phyloP scores from a whole-genome alignment of 2,888 invertebrate genomes.

The Lepetodrilus schrolli region DNA sequence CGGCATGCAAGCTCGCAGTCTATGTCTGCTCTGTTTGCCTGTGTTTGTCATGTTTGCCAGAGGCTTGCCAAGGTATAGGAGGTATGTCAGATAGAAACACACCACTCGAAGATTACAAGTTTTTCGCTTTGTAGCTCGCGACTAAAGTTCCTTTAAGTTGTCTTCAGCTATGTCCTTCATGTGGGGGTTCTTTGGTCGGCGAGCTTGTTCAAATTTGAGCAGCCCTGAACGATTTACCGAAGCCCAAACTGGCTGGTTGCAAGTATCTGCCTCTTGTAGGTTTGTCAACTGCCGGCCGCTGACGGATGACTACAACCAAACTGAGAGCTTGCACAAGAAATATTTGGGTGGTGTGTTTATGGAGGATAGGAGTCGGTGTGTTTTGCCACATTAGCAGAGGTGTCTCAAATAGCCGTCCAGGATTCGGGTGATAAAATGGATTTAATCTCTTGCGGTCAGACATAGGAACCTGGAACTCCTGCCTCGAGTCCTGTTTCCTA shows the following conservation, averaged over 20 bases:
- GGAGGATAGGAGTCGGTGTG: background rate
- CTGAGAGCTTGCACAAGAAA: slow-evolving; percentile 24
- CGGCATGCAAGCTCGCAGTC: background rate
- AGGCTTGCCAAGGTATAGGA: slow-evolving; percentile 24
- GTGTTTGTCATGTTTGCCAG: slow-evolving; percentile 23
- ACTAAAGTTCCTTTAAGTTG: slow-evolving; percentile 40
- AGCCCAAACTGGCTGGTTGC: background rate
- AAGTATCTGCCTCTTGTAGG: background rate
- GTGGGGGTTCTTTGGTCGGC: slow-evolving; percentile 16
- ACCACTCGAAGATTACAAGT: slow-evolving; percentile 34
- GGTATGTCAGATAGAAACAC: slow-evolving; percentile 34
- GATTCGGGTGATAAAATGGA: slow-evolving; percentile 26
- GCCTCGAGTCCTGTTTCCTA: background rate
- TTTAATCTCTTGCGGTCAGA: slow-evolving; percentile 4
- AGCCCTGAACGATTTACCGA: slow-evolving; percentile 14
- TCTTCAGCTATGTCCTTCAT: slow-evolving; percentile 34
- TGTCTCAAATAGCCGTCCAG: slow-evolving; percentile 14
- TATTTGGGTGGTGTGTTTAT: slow-evolving; percentile 8
- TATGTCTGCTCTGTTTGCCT: slow-evolving; percentile 19
- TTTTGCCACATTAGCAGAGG: slow-evolving; percentile 26
- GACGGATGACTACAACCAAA: slow-evolving; percentile 19
- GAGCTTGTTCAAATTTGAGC: slow-evolving; percentile 25
- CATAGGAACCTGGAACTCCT: background rate
- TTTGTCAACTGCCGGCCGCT: slow-evolving; percentile 12
- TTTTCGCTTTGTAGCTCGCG: slow-evolving; percentile 38